Percentiles rank a stretch among this genome's conserved stretches.
Evolutionary conservation across 2,113 vertebrate species (phyloP).

Genomic region (Aegotheles bennettii): DNA sequence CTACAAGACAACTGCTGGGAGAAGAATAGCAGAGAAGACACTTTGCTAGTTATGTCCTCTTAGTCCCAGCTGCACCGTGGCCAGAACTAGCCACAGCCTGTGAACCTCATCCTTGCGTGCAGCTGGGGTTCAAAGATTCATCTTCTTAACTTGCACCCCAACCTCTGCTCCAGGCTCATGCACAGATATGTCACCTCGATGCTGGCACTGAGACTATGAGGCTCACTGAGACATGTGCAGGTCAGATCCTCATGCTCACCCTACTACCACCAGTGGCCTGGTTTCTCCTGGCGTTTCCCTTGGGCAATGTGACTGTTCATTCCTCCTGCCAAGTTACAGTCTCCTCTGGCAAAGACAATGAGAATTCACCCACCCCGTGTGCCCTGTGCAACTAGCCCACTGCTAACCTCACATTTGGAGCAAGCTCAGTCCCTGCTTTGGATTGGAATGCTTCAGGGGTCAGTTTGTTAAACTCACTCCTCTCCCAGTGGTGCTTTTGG

Average conservation of each 20-base stretch:
- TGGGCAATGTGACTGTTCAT: neutral
- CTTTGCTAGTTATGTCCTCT: neutral
- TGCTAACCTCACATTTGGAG: fast-evolving
- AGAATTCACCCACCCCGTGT: neutral
- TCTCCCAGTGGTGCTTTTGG: neutral
- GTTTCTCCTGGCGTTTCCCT: neutral
- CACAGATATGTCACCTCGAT: fast-evolving
- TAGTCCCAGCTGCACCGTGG: neutral
- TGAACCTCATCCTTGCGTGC: neutral
- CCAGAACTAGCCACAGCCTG: neutral
- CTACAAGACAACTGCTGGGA: neutral
- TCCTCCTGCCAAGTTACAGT: neutral
- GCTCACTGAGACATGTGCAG: neutral
- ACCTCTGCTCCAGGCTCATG: neutral
- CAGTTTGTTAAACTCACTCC: neutral
- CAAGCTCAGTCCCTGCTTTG: neutral
- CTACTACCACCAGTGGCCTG: neutral
- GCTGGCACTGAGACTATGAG: fast-evolving
- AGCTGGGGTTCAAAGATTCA: neutral
- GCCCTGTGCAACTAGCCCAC: neutral
- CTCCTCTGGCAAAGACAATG: neutral
- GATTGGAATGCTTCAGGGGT: neutral
- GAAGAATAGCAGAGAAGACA: neutral
- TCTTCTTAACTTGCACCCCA: fast-evolving
- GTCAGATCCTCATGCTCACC: neutral